Evolutionary conservation across 2,888 invertebrate species (phyloP).

Genomic region (Dione vanillae): DNA sequence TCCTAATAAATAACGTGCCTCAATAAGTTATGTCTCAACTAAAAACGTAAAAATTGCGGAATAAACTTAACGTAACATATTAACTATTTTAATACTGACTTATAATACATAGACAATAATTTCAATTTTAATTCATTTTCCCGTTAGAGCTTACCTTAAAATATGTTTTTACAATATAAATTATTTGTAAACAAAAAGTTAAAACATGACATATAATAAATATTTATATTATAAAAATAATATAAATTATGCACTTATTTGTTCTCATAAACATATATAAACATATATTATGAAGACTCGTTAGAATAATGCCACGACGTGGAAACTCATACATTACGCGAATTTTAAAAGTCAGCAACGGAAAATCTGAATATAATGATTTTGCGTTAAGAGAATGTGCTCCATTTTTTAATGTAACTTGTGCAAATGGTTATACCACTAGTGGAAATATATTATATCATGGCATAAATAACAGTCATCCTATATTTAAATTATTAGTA

Average conservation of each 20-base stretch:
- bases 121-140: too few species aligned
- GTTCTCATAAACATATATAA: background rate
- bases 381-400: slow-evolving; percentile 26
- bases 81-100: background rate
- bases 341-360: slow-evolving; percentile 32
- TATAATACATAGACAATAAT: too few species aligned
- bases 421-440: background rate
- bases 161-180: too few species aligned
- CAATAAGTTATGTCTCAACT: too few species aligned
- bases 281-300: slow-evolving; percentile 34
- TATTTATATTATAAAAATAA: background rate
- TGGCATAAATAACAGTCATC: background rate
- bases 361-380: slow-evolving; percentile 33
- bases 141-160: too few species aligned
- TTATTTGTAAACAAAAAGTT: background rate
- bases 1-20: too few species aligned
- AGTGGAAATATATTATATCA: background rate
- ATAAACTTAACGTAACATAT: background rate
- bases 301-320: slow-evolving; percentile 42
- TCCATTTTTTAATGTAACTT: slow-evolving; percentile 14
- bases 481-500: background rate
- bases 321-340: slow-evolving; percentile 35
- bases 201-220: background rate
- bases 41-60: too few species aligned
- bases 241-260: slow-evolving; percentile 6